Evolutionary conservation across 1,140 invertebrate species (phyloP).

Genomic region (Listronotus oregonensis): DNA sequence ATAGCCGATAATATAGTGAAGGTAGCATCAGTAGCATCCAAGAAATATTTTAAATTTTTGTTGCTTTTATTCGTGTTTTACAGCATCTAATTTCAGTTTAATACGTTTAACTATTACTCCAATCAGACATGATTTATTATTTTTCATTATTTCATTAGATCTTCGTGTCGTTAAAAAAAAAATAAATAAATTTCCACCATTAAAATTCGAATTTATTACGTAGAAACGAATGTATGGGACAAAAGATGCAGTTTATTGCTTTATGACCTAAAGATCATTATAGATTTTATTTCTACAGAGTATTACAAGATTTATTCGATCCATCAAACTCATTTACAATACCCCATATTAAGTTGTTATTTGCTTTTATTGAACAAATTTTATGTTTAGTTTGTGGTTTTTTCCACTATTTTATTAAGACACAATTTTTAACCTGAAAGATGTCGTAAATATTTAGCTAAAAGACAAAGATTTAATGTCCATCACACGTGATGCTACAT

Average conservation of each 20-base stretch:
- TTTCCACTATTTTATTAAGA: not conserved
- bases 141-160: no score
- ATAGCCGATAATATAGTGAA: no score
- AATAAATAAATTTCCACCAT: conserved; percentile 7
- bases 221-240: conserved; percentile 3
- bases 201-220: conserved; percentile 20
- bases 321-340: conserved; percentile 25
- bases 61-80: no score
- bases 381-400: conserved; percentile 13
- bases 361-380: conserved; percentile 18
- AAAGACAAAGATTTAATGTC: not conserved
- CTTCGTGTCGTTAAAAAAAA: no score
- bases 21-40: no score
- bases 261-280: conserved; percentile 20
- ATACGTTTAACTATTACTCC: no score
- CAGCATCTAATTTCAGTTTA: no score
- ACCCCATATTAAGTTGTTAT: conserved; percentile 29
- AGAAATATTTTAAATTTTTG: no score
- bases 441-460: not conserved
- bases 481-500: not conserved
- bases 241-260: conserved; percentile 11
- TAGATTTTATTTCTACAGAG: conserved; percentile 19
- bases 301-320: conserved; percentile 18
- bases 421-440: no score
- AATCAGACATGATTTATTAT: no score